phyloP scores from a whole-genome alignment of 2,888 invertebrate genomes.

The Eremobia ochroleuca region DNA sequence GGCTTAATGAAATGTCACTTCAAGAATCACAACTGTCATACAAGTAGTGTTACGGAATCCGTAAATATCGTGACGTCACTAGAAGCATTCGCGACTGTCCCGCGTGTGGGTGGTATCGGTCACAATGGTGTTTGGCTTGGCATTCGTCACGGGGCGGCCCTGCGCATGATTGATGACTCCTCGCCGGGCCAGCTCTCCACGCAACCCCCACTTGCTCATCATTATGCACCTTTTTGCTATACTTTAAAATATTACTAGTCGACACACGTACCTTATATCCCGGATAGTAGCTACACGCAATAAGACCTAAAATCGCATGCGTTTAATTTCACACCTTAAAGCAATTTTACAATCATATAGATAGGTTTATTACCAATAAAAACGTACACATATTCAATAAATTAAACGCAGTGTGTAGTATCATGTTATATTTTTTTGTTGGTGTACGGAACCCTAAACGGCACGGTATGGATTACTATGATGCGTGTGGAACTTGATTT shows the following conservation, averaged over 20 bases:
- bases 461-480: constrained; percentile 61
- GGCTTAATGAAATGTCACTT: not conserved
- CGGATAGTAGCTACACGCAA: constrained; percentile 17
- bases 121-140: constrained; percentile 89
- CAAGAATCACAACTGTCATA: not conserved
- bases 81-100: constrained; percentile 69
- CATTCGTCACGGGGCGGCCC: constrained; percentile 89
- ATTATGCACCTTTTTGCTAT: constrained; percentile 64
- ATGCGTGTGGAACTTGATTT: constrained; percentile 59
- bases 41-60: constrained; percentile 43
- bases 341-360: constrained; percentile 57
- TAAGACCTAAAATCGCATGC: constrained; percentile 46
- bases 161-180: constrained; percentile 85
- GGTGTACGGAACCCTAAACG: constrained; percentile 54
- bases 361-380: constrained; percentile 61
- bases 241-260: constrained; percentile 52
- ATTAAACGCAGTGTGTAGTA: constrained; percentile 51
- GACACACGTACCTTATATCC: constrained; percentile 28
- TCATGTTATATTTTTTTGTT: constrained; percentile 55
- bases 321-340: constrained; percentile 58
- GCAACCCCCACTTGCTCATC: constrained; percentile 49
- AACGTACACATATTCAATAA: constrained; percentile 57
- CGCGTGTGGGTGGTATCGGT: constrained; percentile 85
- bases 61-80: constrained; percentile 32
- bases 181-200: constrained; percentile 31